These are phyloP conservation scores for Sitophilus oryzae DNA, from an alignment of 1,140 invertebrate genomes.

Conservation along the genomic window DNA sequence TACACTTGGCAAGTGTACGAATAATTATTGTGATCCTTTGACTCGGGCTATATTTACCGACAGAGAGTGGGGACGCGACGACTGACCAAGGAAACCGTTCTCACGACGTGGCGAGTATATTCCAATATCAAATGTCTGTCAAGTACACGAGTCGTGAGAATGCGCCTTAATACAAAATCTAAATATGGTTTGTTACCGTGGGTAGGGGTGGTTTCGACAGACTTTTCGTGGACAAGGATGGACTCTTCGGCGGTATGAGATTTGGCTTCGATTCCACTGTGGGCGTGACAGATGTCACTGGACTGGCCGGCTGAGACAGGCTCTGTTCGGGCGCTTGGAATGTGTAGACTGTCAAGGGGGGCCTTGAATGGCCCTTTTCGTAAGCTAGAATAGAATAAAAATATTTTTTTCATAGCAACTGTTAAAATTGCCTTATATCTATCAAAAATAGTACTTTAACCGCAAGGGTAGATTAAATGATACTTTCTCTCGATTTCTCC, in stretches of 20 bases:
- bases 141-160: conserved; percentile 2
- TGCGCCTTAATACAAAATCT: not conserved
- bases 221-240: conserved; percentile 37
- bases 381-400: conserved; percentile 55
- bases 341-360: conserved; percentile 82
- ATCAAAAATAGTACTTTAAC: too few relatives aligned
- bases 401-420: too few relatives aligned
- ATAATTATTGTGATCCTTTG: too few relatives aligned
- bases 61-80: too few relatives aligned
- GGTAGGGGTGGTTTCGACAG: conserved; percentile 56
- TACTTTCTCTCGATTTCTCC: too few relatives aligned
- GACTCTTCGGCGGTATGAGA: conserved; percentile 46
- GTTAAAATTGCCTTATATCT: too few relatives aligned
- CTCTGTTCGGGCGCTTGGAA: conserved; percentile 57
- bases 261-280: conserved; percentile 23
- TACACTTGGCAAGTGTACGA: too few relatives aligned
- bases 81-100: too few relatives aligned
- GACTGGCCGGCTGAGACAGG: conserved; percentile 56
- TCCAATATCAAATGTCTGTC: too few relatives aligned
- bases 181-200: conserved; percentile 46
- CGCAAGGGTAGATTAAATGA: too few relatives aligned
- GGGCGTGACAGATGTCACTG: conserved; percentile 46
- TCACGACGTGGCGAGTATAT: too few relatives aligned
- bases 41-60: too few relatives aligned
- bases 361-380: conserved; percentile 77